Base-by-base conservation (phyloP, 2,888 invertebrate species). In the Pycnomerus fuliginosus region DNA sequence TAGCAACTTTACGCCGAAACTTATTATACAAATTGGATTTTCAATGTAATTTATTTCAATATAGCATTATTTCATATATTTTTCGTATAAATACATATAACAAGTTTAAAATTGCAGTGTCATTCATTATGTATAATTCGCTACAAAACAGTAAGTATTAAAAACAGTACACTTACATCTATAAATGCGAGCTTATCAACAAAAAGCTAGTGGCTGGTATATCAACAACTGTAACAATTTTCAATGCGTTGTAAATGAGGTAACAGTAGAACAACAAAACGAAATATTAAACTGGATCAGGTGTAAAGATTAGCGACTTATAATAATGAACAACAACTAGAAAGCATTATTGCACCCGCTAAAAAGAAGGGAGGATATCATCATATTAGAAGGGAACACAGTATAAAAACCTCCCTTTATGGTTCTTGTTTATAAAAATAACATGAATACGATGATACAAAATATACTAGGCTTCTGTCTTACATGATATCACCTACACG, bases 321-420 rank as follows among this genome's bases (percentile, higher is more conserved):
- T 60, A 65, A 64, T 65, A 69, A 67, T 69, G 68, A 69, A 68
- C 60, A 68, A 68, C 64, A 64, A 55, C 53, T 55, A 58, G 54
- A 65, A n/a, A 65, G 62, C 63, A 59, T 64, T 65, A 67, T 68
- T 67, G 67, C 67, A 67, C 68, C 53, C 59, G 62, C 58, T 61
- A 54, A 51, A 53, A 48, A 53, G 56, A 53, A 48, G 37, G 44
- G 41, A 35, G 27, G 29, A 43, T 23, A 37, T 36, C 41, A 36
- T 37, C 42, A 52, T 49, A 44, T 39, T 43, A 38, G 41, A 56
- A 58, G 53, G 53, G 51, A 55, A 52, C 30, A 20, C 36, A 25
- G 44, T 52, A 52, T 52, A 55, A 52, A 53, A 57, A 51, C 50
- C 52, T 46, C 46, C 50, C 48, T 56, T 52, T 48, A 52, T 50